Conservation (phyloP, 2,888 invertebrate genomes). For the Camptogramma bilineatum region DNA sequence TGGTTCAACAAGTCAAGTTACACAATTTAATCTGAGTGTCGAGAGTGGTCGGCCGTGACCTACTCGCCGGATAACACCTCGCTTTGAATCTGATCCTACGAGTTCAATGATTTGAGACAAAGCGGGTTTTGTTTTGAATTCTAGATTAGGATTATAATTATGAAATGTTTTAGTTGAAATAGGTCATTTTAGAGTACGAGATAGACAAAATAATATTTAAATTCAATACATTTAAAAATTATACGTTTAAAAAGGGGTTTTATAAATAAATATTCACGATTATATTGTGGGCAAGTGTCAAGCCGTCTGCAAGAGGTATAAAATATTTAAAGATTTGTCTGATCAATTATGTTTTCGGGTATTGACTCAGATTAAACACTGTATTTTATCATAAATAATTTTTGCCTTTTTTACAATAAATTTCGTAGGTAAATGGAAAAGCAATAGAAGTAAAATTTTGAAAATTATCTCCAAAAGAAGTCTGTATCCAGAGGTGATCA, state of each 20-base stretch:
- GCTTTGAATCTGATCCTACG: conserved; percentile 17
- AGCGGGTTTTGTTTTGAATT: conserved; percentile 3
- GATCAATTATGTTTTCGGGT: no score
- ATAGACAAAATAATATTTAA: no score
- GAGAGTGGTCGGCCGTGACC: conserved; percentile 35
- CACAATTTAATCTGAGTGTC: conserved; percentile 31
- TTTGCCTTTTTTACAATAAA: no score
- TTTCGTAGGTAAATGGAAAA: no score
- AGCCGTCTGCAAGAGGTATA: no score
- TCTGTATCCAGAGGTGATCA: conserved; percentile 14
- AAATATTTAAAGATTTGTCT: no score
- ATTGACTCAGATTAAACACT: neutral
- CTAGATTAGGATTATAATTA: neutral
- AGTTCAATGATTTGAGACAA: conserved; percentile 7
- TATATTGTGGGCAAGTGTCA: no score
- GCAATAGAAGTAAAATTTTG: no score
- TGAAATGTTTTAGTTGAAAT: neutral
- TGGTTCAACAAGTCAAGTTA: conserved; percentile 39
- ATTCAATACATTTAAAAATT: no score
- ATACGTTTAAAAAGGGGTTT: no score
- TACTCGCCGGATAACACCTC: conserved; percentile 19
- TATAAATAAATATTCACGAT: no score
- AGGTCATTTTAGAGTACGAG: no score
- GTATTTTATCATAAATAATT: neutral
- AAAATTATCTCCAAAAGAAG: neutral